A percentile compares a stretch with the other conserved stretches of the same genome.
Evolutionary conservation across 1,140 invertebrate species (phyloP).

Genomic region (Euschistus heros): DNA sequence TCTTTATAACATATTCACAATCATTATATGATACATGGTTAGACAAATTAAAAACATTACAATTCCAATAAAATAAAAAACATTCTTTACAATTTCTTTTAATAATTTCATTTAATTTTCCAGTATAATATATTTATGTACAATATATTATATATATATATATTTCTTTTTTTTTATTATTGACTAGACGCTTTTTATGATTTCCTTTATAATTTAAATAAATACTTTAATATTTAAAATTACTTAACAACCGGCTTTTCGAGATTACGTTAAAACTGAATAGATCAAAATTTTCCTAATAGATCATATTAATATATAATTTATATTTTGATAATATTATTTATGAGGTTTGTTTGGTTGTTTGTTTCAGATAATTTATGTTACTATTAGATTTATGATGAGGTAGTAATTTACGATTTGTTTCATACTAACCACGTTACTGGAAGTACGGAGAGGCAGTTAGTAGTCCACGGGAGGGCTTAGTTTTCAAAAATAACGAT

Average conservation of each 20-base stretch:
- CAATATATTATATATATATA: neutral
- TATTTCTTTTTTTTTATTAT: neutral
- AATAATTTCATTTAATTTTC: too few species aligned
- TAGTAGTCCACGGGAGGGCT: neutral
- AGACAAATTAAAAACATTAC: too few species aligned
- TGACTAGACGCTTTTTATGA: conserved; percentile 2
- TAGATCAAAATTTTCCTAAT: too few species aligned
- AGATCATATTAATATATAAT: too few species aligned
- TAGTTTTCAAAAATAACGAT: neutral
- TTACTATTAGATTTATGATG: neutral
- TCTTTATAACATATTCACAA: too few species aligned
- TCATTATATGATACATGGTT: too few species aligned
- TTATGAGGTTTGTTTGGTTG: too few species aligned
- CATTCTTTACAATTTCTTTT: too few species aligned
- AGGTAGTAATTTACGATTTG: neutral
- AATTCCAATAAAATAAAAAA: too few species aligned
- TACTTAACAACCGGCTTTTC: neutral
- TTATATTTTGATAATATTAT: too few species aligned
- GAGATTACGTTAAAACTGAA: too few species aligned
- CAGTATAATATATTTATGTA: too few species aligned
- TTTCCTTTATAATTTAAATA: neutral
- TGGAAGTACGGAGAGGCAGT: neutral
- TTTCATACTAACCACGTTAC: neutral
- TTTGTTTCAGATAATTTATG: neutral
- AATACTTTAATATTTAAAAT: conserved; percentile 4